Percentiles rank a stretch among this genome's conserved stretches.
phyloP scores from a whole-genome alignment of 1,140 invertebrate species.

The Aphidius gifuensis region DNA sequence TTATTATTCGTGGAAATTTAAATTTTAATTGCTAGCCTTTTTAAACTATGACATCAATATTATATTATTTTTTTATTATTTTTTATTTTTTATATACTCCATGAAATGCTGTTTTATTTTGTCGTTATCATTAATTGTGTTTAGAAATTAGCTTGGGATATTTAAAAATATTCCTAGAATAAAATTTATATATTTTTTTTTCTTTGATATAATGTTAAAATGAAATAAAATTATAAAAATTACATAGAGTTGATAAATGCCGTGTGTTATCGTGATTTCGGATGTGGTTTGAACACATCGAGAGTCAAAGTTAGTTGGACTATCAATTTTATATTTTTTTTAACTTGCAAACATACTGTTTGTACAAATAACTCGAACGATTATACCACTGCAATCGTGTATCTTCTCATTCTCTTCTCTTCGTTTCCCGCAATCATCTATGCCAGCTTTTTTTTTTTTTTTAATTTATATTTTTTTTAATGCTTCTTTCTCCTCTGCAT shows the following conservation, averaged over 20 bases:
- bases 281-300: constrained; percentile 7
- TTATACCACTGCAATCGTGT: constrained; percentile 19
- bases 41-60: too few species aligned
- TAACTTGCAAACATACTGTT: constrained; percentile 6
- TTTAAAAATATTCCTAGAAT: too few species aligned
- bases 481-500: constrained; percentile 2
- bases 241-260: background rate
- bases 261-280: constrained; percentile 4
- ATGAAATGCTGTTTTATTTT: too few species aligned
- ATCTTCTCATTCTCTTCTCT: background rate
- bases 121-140: too few species aligned
- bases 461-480: background rate
- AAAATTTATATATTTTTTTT: too few species aligned
- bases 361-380: constrained; percentile 19
- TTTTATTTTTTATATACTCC: too few species aligned
- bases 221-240: constrained; percentile 3
- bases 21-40: too few species aligned
- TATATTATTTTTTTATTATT: too few species aligned
- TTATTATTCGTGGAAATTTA: background rate
- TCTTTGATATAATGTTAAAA: background rate
- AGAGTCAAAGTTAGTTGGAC: background rate
- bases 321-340: background rate
- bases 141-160: too few species aligned
- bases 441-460: constrained; percentile 7
- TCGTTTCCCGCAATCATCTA: background rate